Evolutionary conservation across 1,140 invertebrate genomes (phyloP).

Genomic region (Gonioctena quinquepunctata): DNA sequence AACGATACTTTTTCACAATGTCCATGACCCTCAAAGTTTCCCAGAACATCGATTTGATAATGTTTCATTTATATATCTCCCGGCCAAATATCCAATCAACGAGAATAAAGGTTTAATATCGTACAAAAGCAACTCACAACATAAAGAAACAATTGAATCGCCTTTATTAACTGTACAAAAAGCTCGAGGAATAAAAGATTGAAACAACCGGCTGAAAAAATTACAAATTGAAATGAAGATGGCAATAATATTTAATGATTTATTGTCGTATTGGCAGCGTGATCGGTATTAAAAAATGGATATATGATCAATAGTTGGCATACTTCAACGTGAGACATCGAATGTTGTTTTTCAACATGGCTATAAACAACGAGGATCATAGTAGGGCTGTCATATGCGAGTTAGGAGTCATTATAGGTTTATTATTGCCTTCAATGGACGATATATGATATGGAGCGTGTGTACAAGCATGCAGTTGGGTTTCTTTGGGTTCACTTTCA

Average conservation of each 20-base stretch:
- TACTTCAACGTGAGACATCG: slow-evolving; percentile 42
- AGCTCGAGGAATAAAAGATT: neutral
- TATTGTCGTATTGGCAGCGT: slow-evolving; percentile 15
- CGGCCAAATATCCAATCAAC: neutral
- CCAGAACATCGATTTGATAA: neutral
- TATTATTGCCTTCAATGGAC: slow-evolving; percentile 17
- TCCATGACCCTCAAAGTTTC: too few relatives aligned
- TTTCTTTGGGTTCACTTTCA: slow-evolving; percentile 3
- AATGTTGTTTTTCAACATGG: slow-evolving; percentile 41
- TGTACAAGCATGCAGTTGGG: slow-evolving; percentile 13
- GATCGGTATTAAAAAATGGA: slow-evolving; percentile 35
- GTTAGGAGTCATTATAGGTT: slow-evolving; percentile 23
- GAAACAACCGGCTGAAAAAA: neutral
- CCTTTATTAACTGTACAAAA: neutral
- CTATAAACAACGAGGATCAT: slow-evolving; percentile 44
- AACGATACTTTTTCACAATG: too few relatives aligned
- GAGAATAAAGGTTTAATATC: neutral
- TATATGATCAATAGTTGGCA: slow-evolving; percentile 45
- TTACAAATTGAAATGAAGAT: slow-evolving; percentile 23
- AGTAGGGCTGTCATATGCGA: slow-evolving; percentile 35
- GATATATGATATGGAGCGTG: slow-evolving; percentile 22
- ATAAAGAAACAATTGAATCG: neutral
- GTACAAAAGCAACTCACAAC: neutral
- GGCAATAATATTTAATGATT: slow-evolving; percentile 22
- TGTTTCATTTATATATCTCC: neutral